Evolutionary conservation across 2,797 vertebrate species (phyloP).

Genomic region (Sebastes melanostomus): DNA sequence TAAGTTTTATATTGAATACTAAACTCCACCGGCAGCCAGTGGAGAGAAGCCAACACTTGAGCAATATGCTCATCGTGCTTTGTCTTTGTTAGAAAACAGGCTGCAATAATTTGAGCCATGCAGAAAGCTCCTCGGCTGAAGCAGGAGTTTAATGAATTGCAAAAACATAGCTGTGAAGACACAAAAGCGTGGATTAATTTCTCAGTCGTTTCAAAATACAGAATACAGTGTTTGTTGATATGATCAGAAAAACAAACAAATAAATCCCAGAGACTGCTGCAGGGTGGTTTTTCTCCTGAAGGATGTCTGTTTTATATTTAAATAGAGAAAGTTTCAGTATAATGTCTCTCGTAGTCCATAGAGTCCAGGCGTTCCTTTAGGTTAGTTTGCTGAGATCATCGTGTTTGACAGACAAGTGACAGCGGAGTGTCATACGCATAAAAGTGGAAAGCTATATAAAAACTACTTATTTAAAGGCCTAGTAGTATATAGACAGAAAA

Average conservation of each 20-base stretch:
- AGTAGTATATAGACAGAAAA: background rate
- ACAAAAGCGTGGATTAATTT: background rate
- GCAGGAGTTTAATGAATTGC: background rate
- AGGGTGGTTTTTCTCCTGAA: background rate
- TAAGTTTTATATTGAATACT: slow-evolving; percentile 19
- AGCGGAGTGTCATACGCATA: background rate
- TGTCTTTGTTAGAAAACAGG: background rate
- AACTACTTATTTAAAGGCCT: background rate
- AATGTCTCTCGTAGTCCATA: background rate
- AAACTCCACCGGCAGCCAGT: background rate
- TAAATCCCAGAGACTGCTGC: background rate
- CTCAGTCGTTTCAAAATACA: background rate
- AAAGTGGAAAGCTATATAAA: background rate
- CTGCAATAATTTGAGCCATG: slow-evolving; percentile 11
- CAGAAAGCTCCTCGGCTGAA: background rate
- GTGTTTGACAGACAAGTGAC: background rate
- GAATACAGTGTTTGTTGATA: background rate
- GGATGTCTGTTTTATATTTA: background rate
- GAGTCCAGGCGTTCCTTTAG: background rate
- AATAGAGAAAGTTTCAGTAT: background rate
- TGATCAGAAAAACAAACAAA: background rate
- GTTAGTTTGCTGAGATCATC: background rate
- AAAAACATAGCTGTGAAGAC: background rate
- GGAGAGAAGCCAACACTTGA: background rate
- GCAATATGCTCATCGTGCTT: background rate